Conservation (phyloP, 2,888 invertebrate genomes). For the Lobophora halterata region DNA sequence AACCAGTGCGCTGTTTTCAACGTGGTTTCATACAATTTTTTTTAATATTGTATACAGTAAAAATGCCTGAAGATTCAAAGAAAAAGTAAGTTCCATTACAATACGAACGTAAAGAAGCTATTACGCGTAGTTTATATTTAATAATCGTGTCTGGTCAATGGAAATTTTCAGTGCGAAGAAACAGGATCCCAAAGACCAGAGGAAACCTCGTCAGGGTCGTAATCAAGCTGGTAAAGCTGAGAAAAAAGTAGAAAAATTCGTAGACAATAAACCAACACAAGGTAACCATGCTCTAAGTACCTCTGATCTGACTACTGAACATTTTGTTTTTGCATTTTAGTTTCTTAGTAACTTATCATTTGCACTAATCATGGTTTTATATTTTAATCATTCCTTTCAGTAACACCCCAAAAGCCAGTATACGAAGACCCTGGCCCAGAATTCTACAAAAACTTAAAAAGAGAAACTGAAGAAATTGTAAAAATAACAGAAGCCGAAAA, state of each 20-base stretch:
- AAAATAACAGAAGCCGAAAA: constrained; percentile 71
- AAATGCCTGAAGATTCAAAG: constrained; percentile 58
- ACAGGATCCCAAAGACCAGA: constrained; percentile 64
- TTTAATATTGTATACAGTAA: constrained; percentile 6
- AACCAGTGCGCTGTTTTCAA: no score
- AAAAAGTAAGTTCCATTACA: constrained; percentile 53
- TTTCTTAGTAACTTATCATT: neutral
- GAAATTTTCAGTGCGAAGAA: constrained; percentile 49
- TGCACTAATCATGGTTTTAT: neutral
- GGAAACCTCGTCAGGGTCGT: constrained; percentile 44
- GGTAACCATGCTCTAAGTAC: no score
- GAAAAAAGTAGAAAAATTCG: constrained; percentile 38
- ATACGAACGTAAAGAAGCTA: no score
- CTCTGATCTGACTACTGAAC: no score
- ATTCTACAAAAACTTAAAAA: constrained; percentile 63
- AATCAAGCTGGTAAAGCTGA: constrained; percentile 31
- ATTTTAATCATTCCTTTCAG: constrained; percentile 35
- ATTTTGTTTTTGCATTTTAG: no score
- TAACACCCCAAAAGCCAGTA: constrained; percentile 51
- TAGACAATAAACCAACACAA: constrained; percentile 38
- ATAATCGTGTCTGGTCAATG: neutral
- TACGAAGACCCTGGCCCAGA: constrained; percentile 64
- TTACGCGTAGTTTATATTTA: no score
- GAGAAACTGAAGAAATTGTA: constrained; percentile 70
- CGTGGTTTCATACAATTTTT: no score